These are phyloP conservation scores for Upupa epops DNA, from an alignment of 2,113 vertebrate species.

Conservation along the genomic window DNA sequence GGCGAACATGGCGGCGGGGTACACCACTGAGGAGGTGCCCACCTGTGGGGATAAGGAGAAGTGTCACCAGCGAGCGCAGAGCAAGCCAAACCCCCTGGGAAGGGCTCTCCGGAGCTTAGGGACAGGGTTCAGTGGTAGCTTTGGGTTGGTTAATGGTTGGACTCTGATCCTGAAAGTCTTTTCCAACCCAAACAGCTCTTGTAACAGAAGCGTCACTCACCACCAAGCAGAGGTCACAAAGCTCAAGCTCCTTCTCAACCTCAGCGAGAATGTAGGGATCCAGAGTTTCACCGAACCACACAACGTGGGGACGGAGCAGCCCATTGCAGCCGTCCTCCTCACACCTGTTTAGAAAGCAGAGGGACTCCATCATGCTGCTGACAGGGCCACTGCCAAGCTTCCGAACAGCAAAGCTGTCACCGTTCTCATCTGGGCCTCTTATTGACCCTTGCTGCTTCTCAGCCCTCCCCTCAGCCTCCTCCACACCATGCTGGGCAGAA, in stretches of 20 bases:
- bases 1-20: slow-evolving; percentile 94
- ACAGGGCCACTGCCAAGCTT: rapidly evolving
- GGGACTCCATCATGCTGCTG: rapidly evolving
- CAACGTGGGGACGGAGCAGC: slow-evolving; percentile 90
- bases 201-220: slow-evolving; percentile 67
- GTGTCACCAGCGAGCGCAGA: neutral
- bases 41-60: slow-evolving; percentile 73
- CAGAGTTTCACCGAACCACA: slow-evolving; percentile 96
- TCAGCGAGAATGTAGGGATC: slow-evolving; percentile 86
- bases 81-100: too few species aligned
- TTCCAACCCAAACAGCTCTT: too few species aligned
- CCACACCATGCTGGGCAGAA: rapidly evolving
- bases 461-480: neutral
- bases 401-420: rapidly evolving
- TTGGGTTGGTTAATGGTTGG: too few species aligned
- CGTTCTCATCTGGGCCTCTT: neutral
- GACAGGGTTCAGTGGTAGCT: too few species aligned
- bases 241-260: slow-evolving; percentile 89
- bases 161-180: too few species aligned
- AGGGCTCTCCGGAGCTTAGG: too few species aligned
- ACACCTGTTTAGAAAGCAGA: slow-evolving; percentile 74
- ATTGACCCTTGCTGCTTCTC: neutral
- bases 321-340: slow-evolving; percentile 83
- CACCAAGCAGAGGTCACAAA: slow-evolving; percentile 95
- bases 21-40: slow-evolving; percentile 93